Evolutionary conservation across 2,888 invertebrate species (phyloP).

Genomic region (Brachynemurus nebulosus): DNA sequence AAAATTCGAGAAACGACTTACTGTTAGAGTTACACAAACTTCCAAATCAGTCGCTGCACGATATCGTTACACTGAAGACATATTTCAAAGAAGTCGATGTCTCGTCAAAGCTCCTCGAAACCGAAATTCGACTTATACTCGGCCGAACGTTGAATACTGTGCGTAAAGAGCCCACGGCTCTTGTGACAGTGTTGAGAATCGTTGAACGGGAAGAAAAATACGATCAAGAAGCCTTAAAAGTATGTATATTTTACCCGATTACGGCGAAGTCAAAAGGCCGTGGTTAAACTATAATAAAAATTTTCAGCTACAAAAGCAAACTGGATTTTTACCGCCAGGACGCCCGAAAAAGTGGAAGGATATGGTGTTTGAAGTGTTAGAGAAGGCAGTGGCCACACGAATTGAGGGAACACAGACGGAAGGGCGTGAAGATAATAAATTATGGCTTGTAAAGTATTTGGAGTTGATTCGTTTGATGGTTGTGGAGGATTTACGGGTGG

Average conservation of each 20-base stretch:
- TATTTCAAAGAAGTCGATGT: constrained; percentile 94
- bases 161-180: constrained; percentile 83
- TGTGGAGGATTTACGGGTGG: constrained; percentile 80
- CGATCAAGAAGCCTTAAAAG: constrained; percentile 72
- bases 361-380: constrained; percentile 70
- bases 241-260: too few species aligned
- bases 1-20: constrained; percentile 91
- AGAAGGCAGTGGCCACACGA: constrained; percentile 63
- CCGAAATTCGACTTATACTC: constrained; percentile 80
- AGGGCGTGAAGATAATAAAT: constrained; percentile 77
- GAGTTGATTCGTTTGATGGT: constrained; percentile 78
- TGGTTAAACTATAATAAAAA: constrained; percentile 2
- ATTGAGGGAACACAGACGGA: constrained; percentile 94
- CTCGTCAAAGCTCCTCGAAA: constrained; percentile 75
- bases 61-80: constrained; percentile 83
- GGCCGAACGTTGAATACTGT: constrained; percentile 87
- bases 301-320: constrained; percentile 54
- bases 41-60: constrained; percentile 79
- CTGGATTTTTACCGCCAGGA: constrained; percentile 86
- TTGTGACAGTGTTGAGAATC: constrained; percentile 90
- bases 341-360: constrained; percentile 85
- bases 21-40: constrained; percentile 87
- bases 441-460: constrained; percentile 90
- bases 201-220: constrained; percentile 95
- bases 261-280: too few species aligned